These are phyloP conservation scores for Drosophila sp. DNA, from an alignment of 1,140 invertebrate species.

Conservation along the genomic window DNA sequence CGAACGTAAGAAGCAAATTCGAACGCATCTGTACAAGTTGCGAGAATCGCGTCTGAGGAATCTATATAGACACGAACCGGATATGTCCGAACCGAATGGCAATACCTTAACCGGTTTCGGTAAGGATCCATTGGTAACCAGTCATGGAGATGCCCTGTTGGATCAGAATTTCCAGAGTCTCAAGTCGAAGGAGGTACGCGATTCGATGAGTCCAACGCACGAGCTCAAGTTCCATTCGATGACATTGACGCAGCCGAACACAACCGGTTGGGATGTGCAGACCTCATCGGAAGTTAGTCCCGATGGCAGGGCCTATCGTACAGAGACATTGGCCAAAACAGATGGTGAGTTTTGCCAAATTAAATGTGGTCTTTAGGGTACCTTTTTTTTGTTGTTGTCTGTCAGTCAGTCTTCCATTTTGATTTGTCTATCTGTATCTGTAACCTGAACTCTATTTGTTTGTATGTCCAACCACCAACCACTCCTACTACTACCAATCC, in stretches of 20 bases:
- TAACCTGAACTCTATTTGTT: slow-evolving; percentile 51
- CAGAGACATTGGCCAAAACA: slow-evolving; percentile 76
- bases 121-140: slow-evolving; percentile 84
- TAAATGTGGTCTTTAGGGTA: neutral
- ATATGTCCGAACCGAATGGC: slow-evolving; percentile 83
- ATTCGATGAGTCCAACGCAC: slow-evolving; percentile 90
- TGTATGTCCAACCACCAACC: slow-evolving; percentile 58
- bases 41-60: slow-evolving; percentile 90
- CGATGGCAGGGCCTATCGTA: slow-evolving; percentile 85
- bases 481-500: slow-evolving; percentile 30
- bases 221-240: slow-evolving; percentile 82
- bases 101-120: slow-evolving; percentile 62
- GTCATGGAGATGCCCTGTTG: slow-evolving; percentile 88
- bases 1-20: slow-evolving; percentile 93
- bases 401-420: slow-evolving; percentile 15
- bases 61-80: slow-evolving; percentile 86
- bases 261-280: slow-evolving; percentile 85
- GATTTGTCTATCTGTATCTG: slow-evolving; percentile 43
- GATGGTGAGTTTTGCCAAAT: slow-evolving; percentile 76
- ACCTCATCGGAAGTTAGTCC: slow-evolving; percentile 84
- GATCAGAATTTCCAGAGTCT: slow-evolving; percentile 91
- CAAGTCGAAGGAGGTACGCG: slow-evolving; percentile 91
- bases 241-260: slow-evolving; percentile 72
- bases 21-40: slow-evolving; percentile 92
- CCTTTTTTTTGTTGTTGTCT: too few species aligned